Percentiles rank a stretch among this genome's conserved stretches.
Conservation (phyloP, 92 coral and sea anemone species). For the Porites evermanni region DNA sequence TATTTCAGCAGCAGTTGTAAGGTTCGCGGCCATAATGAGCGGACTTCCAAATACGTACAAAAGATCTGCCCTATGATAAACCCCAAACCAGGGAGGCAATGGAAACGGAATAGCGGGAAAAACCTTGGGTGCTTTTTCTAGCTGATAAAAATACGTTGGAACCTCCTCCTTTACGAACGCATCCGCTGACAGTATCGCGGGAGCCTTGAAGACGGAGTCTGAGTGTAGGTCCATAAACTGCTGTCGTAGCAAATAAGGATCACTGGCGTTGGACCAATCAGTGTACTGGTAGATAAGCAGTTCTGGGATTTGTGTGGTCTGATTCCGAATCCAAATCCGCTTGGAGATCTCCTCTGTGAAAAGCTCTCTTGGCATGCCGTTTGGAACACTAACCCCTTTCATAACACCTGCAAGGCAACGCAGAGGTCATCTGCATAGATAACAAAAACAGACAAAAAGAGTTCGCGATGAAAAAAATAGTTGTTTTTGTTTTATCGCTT, state of each 20-base stretch:
- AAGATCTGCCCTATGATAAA: constrained; percentile 58
- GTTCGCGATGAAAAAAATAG: too few species aligned
- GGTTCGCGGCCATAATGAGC: constrained; percentile 9
- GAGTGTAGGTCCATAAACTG: constrained; percentile 61
- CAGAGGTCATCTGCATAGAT: not conserved
- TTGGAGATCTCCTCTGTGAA: constrained; percentile 40
- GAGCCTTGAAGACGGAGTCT: constrained; percentile 69
- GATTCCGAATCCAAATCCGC: constrained; percentile 59
- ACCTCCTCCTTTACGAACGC: constrained; percentile 51
- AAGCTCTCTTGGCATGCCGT: constrained; percentile 36
- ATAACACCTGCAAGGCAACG: constrained; percentile 1
- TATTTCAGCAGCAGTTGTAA: constrained; percentile 12
- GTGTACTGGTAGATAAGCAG: constrained; percentile 62
- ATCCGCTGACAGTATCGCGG: constrained; percentile 66
- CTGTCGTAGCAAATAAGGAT: constrained; percentile 53
- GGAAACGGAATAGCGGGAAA: constrained; percentile 15
- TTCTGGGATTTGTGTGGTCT: constrained; percentile 47
- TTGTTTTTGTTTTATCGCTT: too few species aligned
- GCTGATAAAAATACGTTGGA: constrained; percentile 69
- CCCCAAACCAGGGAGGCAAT: constrained; percentile 50
- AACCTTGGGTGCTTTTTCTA: constrained; percentile 18
- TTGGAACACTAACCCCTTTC: constrained; percentile 49
- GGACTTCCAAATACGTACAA: constrained; percentile 50
- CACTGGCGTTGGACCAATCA: constrained; percentile 63
- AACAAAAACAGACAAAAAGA: too few species aligned